Conservation (phyloP, 2,888 invertebrate species). For the Aproaerema taeniolella region DNA sequence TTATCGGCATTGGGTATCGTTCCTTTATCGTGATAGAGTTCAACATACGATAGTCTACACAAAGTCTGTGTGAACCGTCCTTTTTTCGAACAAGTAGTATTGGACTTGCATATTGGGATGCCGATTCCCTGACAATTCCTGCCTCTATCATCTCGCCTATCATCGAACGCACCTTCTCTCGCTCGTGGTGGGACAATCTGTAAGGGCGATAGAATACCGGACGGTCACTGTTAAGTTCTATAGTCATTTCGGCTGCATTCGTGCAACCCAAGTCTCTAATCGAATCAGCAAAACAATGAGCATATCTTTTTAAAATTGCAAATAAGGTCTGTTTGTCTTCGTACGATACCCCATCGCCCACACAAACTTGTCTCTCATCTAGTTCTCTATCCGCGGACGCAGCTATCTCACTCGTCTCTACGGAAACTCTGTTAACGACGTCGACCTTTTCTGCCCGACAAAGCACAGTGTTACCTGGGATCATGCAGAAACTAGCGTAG, state of each 20-base stretch:
- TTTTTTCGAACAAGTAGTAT: constrained; percentile 20
- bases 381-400: background rate
- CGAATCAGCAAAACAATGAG: constrained; percentile 20
- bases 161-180: constrained; percentile 20
- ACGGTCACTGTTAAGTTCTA: constrained; percentile 16
- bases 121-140: constrained; percentile 21
- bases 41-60: constrained; percentile 19
- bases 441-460: constrained; percentile 1
- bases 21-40: constrained; percentile 24
- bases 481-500: background rate
- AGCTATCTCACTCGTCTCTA: background rate
- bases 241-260: constrained; percentile 15
- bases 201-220: constrained; percentile 24
- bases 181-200: constrained; percentile 20
- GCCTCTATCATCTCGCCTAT: constrained; percentile 21
- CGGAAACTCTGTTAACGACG: background rate
- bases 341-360: constrained; percentile 1
- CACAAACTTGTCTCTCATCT: background rate
- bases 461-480: background rate
- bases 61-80: constrained; percentile 13
- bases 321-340: background rate
- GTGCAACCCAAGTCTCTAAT: constrained; percentile 22
- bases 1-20: constrained; percentile 21
- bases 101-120: constrained; percentile 23
- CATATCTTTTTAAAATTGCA: constrained; percentile 10